Conservation (phyloP, 1,140 invertebrate species). For the Sesamia nonagrioides region DNA sequence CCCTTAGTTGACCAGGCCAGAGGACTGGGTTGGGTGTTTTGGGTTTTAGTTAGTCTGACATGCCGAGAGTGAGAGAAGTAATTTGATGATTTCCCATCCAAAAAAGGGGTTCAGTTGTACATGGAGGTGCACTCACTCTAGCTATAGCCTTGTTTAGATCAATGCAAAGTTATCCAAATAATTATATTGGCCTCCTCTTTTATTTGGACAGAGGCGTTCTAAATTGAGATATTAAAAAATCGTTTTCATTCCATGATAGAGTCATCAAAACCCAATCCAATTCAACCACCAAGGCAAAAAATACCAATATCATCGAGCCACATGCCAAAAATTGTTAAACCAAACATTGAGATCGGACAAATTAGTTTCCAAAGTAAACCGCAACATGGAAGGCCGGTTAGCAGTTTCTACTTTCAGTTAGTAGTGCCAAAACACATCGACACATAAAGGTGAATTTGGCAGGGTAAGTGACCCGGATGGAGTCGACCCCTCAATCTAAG, state of each 20-base stretch:
- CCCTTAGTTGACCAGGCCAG: too few relatives aligned
- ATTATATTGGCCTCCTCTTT: too few relatives aligned
- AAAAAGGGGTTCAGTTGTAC: too few relatives aligned
- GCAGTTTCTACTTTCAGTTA: constrained; percentile 4
- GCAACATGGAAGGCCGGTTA: background rate
- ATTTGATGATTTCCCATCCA: too few relatives aligned
- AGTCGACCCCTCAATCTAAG: constrained; percentile 27
- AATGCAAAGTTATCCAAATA: too few relatives aligned
- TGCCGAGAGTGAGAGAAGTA: too few relatives aligned
- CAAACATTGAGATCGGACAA: constrained; percentile 5
- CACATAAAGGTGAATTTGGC: constrained; percentile 24
- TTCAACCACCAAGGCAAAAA: background rate
- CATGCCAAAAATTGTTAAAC: constrained; percentile 5
- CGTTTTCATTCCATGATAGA: background rate
- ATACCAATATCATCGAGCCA: background rate
- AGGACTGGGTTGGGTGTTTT: too few relatives aligned
- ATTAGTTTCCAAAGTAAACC: constrained; percentile 20
- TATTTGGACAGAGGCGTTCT: too few relatives aligned
- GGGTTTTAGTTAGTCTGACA: too few relatives aligned
- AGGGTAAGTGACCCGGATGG: constrained; percentile 14
- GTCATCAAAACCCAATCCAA: background rate
- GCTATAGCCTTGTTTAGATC: too few relatives aligned
- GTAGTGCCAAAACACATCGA: constrained; percentile 42
- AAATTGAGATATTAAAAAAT: background rate
- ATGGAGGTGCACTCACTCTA: too few relatives aligned